phyloP scores from a whole-genome alignment of 2,113 vertebrate genomes.

The Acrocephalus kingi region DNA sequence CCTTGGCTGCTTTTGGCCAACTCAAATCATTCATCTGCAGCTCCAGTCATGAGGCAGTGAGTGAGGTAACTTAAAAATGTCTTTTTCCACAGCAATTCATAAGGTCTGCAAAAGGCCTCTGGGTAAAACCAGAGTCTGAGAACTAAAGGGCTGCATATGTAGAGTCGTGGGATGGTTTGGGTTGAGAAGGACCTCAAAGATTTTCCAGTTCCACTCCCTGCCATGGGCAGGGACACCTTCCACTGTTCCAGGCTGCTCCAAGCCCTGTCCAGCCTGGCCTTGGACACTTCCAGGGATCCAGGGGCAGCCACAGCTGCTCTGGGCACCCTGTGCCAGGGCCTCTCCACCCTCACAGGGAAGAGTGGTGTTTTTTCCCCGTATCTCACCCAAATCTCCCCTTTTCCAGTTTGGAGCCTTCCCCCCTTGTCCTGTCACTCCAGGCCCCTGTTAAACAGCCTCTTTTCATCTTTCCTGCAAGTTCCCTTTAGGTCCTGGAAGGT shows the following conservation, averaged over 20 bases:
- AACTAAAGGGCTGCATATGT: fast-evolving
- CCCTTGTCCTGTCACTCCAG: background rate
- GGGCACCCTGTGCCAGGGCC: too few relatives aligned
- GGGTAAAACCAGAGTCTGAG: background rate
- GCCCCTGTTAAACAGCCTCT: fast-evolving
- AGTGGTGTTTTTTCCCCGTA: too few relatives aligned
- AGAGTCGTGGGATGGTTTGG: background rate
- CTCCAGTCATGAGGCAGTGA: background rate
- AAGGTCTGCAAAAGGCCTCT: background rate
- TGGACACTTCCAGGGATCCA: too few relatives aligned
- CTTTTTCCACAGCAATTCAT: background rate
- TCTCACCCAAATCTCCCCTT: too few relatives aligned
- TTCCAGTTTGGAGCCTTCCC: too few relatives aligned
- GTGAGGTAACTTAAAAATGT: background rate
- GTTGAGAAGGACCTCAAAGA: background rate
- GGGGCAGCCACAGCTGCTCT: too few relatives aligned
- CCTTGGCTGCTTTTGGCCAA: background rate
- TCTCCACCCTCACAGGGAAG: too few relatives aligned
- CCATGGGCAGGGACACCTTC: too few relatives aligned
- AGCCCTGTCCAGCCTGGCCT: too few relatives aligned
- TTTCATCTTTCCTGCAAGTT: background rate
- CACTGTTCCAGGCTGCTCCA: too few relatives aligned
- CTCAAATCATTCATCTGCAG: background rate
- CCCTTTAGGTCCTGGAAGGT: background rate
- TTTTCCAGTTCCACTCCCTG: background rate